Conservation (phyloP, 2,797 vertebrate species). For the Silurus lanzhouensis region DNA sequence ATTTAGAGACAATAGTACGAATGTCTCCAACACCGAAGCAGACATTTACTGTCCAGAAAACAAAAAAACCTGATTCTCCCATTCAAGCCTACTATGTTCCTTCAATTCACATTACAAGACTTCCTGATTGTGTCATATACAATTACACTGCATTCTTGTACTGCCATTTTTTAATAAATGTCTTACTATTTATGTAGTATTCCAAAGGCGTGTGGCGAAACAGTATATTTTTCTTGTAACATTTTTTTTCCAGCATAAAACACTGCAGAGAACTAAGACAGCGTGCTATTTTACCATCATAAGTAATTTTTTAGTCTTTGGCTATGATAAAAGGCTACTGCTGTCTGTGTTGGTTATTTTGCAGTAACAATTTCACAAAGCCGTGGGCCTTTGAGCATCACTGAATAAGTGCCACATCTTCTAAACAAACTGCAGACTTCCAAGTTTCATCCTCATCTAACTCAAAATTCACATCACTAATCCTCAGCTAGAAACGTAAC, state of each 20-base stretch:
- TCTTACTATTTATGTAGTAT: constrained; percentile 43
- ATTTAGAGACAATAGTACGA: constrained; percentile 48
- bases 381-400: constrained; percentile 45
- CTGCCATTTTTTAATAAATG: constrained; percentile 42
- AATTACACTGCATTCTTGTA: constrained; percentile 53
- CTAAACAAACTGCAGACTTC: constrained; percentile 47
- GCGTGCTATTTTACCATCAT: constrained; percentile 47
- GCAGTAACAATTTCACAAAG: constrained; percentile 46
- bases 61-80: constrained; percentile 49
- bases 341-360: constrained; percentile 43
- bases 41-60: constrained; percentile 18
- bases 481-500: constrained; percentile 52
- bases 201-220: constrained; percentile 32
- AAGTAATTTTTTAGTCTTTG: constrained; percentile 45
- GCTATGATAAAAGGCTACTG: constrained; percentile 43
- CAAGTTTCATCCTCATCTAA: constrained; percentile 42
- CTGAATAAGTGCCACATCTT: constrained; percentile 40
- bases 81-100: constrained; percentile 51
- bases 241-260: constrained; percentile 39
- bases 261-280: constrained; percentile 24
- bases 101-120: constrained; percentile 56
- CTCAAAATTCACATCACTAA: constrained; percentile 45
- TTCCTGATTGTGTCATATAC: constrained; percentile 58
- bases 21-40: constrained; percentile 31
- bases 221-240: constrained; percentile 17